Percentiles rank a stretch among this genome's conserved stretches.
Evolutionary conservation across 2,888 invertebrate genomes (phyloP).

Genomic region (Drosophila hawaiiensis): DNA sequence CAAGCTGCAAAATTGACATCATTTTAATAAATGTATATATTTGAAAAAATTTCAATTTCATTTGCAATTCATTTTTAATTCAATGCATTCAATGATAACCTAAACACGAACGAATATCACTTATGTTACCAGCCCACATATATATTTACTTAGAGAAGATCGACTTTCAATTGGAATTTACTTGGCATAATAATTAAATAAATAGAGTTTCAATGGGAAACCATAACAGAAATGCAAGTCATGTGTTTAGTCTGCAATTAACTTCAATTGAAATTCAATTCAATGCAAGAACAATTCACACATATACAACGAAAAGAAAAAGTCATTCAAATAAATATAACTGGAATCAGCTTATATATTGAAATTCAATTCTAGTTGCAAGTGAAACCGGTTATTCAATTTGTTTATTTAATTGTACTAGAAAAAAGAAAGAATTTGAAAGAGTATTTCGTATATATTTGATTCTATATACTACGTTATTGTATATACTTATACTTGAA

Average conservation of each 20-base stretch:
- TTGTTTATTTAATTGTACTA: not conserved
- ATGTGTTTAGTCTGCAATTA: constrained; percentile 1
- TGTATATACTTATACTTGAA: not conserved
- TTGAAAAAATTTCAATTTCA: not conserved
- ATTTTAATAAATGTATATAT: not conserved
- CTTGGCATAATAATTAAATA: not conserved
- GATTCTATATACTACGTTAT: not conserved
- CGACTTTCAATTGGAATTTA: not conserved
- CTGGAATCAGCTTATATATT: not conserved
- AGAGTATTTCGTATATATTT: not conserved
- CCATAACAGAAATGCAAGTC: not conserved
- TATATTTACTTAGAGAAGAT: not conserved
- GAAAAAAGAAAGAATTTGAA: not conserved
- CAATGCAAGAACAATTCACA: not conserved
- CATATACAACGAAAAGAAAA: not conserved
- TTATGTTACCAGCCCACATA: not conserved
- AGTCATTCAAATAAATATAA: not conserved
- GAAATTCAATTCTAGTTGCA: not conserved
- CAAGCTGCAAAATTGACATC: constrained; percentile 58
- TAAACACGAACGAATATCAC: not conserved
- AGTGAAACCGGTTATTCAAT: not conserved
- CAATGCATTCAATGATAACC: not conserved
- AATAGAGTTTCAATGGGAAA: not conserved
- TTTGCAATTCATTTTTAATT: not conserved
- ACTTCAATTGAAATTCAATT: constrained; percentile 2